Percentiles rank a stretch among this genome's conserved stretches.
phyloP scores from a whole-genome alignment of 2,113 vertebrate species.

The Sylvia atricapilla region DNA sequence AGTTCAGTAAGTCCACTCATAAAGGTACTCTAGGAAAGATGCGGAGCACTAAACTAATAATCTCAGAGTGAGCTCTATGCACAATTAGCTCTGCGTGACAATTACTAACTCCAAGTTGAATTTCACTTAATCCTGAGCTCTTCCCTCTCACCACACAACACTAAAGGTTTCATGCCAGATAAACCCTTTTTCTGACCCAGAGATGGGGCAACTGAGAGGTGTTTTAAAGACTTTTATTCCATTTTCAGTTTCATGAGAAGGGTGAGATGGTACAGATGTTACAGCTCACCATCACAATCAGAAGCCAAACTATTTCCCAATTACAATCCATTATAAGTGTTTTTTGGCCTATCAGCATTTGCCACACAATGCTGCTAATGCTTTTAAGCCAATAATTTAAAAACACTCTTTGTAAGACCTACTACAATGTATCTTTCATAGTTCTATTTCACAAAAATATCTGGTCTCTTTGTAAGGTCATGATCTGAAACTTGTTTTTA shows the following conservation, averaged over 20 bases:
- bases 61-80: not conserved
- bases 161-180: not conserved
- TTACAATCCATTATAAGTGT: not conserved
- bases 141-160: not conserved
- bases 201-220: not conserved
- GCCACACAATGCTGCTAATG: not conserved
- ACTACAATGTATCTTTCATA: not conserved
- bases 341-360: not conserved
- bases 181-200: not conserved
- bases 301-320: not conserved
- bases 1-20: not conserved
- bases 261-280: not conserved
- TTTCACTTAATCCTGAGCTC: not conserved
- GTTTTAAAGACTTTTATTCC: not conserved
- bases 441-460: not conserved
- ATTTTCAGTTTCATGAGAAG: not conserved
- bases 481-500: not conserved
- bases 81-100: not conserved
- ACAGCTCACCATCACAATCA: not conserved
- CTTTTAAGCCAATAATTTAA: not conserved
- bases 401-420: not conserved
- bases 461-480: not conserved
- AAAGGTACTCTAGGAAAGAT: not conserved
- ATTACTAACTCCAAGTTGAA: not conserved
- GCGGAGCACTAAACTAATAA: not conserved